Percentiles rank a stretch among this genome's conserved stretches.
These are phyloP conservation scores for Platerodrilus igneus DNA, from an alignment of 2,888 invertebrate species.

Conservation along the genomic window DNA sequence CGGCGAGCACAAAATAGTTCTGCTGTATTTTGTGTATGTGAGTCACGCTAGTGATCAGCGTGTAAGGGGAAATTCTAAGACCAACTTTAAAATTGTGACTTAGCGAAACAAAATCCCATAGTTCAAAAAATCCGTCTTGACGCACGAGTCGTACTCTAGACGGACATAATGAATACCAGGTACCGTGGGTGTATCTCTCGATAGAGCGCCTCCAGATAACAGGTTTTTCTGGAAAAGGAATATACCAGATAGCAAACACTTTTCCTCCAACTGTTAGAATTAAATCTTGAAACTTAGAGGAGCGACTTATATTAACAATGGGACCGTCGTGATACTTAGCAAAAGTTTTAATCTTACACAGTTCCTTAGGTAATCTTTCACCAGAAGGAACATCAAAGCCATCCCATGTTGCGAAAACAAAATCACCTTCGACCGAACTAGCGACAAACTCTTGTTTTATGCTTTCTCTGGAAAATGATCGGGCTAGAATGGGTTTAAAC, in stretches of 20 bases:
- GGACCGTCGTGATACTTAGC: constrained; percentile 68
- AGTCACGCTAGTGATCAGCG: constrained; percentile 1
- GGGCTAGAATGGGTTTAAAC: constrained; percentile 19
- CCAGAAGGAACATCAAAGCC: constrained; percentile 62
- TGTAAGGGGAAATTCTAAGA: constrained; percentile 44
- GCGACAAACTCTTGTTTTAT: constrained; percentile 30
- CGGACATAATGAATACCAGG: constrained; percentile 74
- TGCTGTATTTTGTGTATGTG: constrained; percentile 55
- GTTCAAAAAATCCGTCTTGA: constrained; percentile 71
- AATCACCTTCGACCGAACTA: constrained; percentile 39
- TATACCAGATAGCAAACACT: constrained; percentile 45
- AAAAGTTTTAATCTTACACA: constrained; percentile 46
- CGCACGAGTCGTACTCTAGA: constrained; percentile 59
- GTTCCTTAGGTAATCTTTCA: constrained; percentile 57
- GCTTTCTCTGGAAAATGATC: constrained; percentile 10
- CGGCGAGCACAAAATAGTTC: constrained; percentile 63
- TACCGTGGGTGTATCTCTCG: constrained; percentile 56
- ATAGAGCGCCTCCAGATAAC: constrained; percentile 63
- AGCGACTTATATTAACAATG: constrained; percentile 56
- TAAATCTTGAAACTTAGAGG: constrained; percentile 58
- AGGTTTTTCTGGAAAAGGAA: constrained; percentile 57
- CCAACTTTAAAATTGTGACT: constrained; percentile 57
- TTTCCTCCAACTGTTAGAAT: constrained; percentile 54
- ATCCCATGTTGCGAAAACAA: constrained; percentile 54
- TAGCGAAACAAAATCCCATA: constrained; percentile 66